These are phyloP conservation scores for Axis porcinus DNA, from an alignment of 2,113 vertebrate genomes.

Conservation along the genomic window DNA sequence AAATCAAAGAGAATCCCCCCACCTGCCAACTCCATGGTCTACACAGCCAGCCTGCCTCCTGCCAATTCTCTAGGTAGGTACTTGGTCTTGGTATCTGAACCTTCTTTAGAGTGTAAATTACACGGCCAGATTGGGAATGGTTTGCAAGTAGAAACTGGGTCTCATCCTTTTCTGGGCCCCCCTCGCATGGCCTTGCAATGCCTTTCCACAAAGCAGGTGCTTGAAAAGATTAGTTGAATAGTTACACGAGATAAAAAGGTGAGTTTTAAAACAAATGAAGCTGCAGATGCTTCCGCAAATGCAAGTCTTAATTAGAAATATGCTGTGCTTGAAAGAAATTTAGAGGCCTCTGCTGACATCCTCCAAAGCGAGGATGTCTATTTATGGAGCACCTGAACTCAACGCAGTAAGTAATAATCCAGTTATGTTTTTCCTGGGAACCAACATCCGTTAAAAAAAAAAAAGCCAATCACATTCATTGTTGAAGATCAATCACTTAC, in stretches of 20 bases:
- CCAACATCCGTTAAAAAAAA: neutral
- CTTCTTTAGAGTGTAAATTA: neutral
- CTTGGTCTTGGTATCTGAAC: neutral
- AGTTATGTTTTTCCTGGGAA: neutral
- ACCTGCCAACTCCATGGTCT: neutral
- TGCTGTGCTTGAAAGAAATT: neutral
- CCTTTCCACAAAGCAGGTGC: neutral
- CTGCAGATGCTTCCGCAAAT: neutral
- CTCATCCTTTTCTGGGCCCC: neutral
- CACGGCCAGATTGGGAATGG: neutral
- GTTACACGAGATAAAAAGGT: neutral
- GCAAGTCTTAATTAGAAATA: neutral
- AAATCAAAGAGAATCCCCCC: neutral
- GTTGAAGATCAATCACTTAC: neutral
- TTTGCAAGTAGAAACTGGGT: neutral
- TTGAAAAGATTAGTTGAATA: neutral
- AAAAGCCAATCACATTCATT: neutral
- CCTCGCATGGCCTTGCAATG: neutral
- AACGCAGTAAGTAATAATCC: neutral
- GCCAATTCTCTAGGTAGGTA: neutral
- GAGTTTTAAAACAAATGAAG: neutral
- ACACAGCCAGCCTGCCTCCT: neutral
- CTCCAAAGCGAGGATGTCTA: neutral
- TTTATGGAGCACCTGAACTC: neutral
- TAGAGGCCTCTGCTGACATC: neutral